Evolutionary conservation across 1,140 invertebrate species (phyloP).

Genomic region (Euura saliciscinereae): DNA sequence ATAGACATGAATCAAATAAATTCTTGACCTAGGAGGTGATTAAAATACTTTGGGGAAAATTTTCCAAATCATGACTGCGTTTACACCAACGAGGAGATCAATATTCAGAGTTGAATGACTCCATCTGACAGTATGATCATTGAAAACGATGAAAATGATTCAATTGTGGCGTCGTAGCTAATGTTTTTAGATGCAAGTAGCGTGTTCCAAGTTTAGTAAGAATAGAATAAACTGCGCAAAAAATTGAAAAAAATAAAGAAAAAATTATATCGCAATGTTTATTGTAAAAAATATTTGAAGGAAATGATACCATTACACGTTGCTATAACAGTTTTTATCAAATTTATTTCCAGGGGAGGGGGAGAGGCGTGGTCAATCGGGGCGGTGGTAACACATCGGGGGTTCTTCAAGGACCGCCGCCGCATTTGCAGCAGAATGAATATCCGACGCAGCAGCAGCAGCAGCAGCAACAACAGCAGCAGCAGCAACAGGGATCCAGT

Average conservation of each 20-base stretch:
- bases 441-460: slow-evolving; percentile 42
- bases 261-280: slow-evolving; percentile 6
- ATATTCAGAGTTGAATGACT: too few species aligned
- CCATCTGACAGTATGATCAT: too few species aligned
- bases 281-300: slow-evolving; percentile 6
- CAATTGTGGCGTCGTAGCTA: neutral
- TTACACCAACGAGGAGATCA: too few species aligned
- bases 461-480: slow-evolving; percentile 42
- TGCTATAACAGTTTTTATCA: neutral
- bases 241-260: slow-evolving; percentile 14
- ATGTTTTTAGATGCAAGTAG: slow-evolving; percentile 1
- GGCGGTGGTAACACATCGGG: slow-evolving; percentile 64
- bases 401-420: slow-evolving; percentile 52
- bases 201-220: neutral
- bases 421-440: slow-evolving; percentile 49
- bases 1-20: too few species aligned
- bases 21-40: too few species aligned
- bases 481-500: slow-evolving; percentile 35
- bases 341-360: slow-evolving; percentile 62
- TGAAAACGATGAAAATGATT: neutral
- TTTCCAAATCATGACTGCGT: too few species aligned
- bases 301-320: neutral
- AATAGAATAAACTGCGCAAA: neutral
- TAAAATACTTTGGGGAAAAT: too few species aligned
- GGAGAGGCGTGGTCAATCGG: slow-evolving; percentile 61